Percentiles rank a stretch among this genome's conserved stretches.
phyloP scores from a whole-genome alignment of 2,888 invertebrate genomes.

The Eupithecia exiguata region DNA sequence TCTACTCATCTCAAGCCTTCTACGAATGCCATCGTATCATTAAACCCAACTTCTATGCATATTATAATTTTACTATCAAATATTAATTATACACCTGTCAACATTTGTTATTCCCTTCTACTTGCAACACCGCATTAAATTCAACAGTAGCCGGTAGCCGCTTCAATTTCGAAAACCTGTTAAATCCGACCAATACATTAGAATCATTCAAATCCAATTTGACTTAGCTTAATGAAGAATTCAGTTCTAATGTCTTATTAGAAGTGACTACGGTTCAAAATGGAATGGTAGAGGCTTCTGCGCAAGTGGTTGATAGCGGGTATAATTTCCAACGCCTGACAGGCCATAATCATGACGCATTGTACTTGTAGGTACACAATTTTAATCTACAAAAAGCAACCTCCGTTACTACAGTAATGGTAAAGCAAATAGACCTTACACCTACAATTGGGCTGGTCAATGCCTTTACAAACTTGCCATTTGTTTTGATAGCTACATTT shows the following conservation, averaged over 20 bases:
- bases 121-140: conserved; percentile 37
- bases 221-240: conserved; percentile 47
- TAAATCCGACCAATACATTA: conserved; percentile 53
- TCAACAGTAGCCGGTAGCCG: conserved; percentile 38
- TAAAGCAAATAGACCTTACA: conserved; percentile 41
- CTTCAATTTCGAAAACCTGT: conserved; percentile 54
- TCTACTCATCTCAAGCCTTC: conserved; percentile 4
- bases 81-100: conserved; percentile 38
- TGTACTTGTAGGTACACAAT: conserved; percentile 52
- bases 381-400: conserved; percentile 55
- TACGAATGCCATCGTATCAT: neutral
- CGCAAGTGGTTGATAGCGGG: conserved; percentile 30
- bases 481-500: conserved; percentile 4
- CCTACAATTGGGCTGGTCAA: conserved; percentile 11
- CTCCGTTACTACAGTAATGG: conserved; percentile 55
- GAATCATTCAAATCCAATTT: conserved; percentile 53
- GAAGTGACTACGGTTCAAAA: conserved; percentile 38
- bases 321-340: conserved; percentile 59
- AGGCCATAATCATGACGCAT: conserved; percentile 61
- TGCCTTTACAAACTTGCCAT: conserved; percentile 1
- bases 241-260: conserved; percentile 45
- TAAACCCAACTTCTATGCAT: conserved; percentile 25
- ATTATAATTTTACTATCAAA: conserved; percentile 29
- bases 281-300: conserved; percentile 28
- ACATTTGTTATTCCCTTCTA: conserved; percentile 38